Conservation (phyloP, 1,140 invertebrate species). For the Oryzaephilus surinamensis region DNA sequence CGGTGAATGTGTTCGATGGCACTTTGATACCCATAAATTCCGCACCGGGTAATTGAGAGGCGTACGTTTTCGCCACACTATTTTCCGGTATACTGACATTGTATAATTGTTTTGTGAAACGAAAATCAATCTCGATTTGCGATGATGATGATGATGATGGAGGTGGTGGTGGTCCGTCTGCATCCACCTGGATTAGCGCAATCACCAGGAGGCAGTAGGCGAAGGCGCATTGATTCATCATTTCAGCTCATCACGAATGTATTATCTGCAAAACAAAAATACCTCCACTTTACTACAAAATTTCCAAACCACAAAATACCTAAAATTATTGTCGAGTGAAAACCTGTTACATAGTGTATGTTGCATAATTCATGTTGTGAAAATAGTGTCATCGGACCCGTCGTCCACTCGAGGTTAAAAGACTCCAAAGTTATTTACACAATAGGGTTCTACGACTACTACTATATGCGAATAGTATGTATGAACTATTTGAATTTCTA, state of each 20-base stretch:
- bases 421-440: no score
- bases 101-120: constrained; percentile 67
- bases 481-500: no score
- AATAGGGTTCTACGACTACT: no score
- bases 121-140: constrained; percentile 35
- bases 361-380: constrained; percentile 14
- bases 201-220: constrained; percentile 30
- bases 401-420: constrained; percentile 11
- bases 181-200: constrained; percentile 16
- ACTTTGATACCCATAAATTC: constrained; percentile 44
- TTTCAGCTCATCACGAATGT: constrained; percentile 32
- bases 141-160: no score
- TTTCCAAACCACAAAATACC: constrained; percentile 1
- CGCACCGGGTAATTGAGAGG: constrained; percentile 43
- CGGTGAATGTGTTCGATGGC: constrained; percentile 32
- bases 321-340: constrained; percentile 2
- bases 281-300: background rate
- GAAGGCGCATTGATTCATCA: constrained; percentile 27
- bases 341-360: constrained; percentile 11
- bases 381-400: constrained; percentile 12
- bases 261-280: constrained; percentile 26
- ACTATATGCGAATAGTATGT: no score
- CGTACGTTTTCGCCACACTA: constrained; percentile 75
- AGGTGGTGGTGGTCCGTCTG: constrained; percentile 18
- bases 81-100: constrained; percentile 89